Evolutionary conservation across 2,113 vertebrate genomes (phyloP).

Genomic region (Podiceps cristatus): DNA sequence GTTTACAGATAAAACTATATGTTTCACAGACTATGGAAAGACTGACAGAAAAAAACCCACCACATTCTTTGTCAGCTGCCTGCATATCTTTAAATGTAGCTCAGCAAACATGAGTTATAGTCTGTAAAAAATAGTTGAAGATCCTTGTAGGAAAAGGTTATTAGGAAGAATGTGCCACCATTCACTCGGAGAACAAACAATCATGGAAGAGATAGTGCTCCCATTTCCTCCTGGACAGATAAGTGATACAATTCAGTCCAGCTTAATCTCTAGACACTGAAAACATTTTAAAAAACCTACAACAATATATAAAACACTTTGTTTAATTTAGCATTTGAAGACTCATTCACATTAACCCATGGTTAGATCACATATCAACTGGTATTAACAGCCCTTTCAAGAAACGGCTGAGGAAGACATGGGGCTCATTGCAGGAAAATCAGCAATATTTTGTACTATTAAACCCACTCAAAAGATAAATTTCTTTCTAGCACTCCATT

Average conservation of each 20-base stretch:
- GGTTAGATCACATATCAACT: background rate
- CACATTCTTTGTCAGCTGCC: background rate
- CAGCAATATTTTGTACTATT: background rate
- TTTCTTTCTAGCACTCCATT: rapidly evolving
- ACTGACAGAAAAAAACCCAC: background rate
- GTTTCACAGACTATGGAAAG: background rate
- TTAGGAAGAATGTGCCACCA: background rate
- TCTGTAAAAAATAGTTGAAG: background rate
- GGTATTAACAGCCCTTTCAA: background rate
- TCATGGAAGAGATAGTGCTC: background rate
- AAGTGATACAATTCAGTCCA: background rate
- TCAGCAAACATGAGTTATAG: background rate
- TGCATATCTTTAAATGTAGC: background rate
- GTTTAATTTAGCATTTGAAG: background rate
- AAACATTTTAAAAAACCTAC: background rate
- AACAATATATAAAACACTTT: background rate
- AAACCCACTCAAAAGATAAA: background rate
- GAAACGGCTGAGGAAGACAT: background rate
- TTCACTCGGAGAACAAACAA: background rate
- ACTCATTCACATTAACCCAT: background rate
- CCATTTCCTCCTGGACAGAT: background rate
- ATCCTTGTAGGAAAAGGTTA: background rate
- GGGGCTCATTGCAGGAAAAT: background rate
- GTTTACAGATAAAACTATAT: background rate
- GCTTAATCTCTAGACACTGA: background rate